phyloP scores from a whole-genome alignment of 2,888 invertebrate genomes.

The Argynnis bischoffii region DNA sequence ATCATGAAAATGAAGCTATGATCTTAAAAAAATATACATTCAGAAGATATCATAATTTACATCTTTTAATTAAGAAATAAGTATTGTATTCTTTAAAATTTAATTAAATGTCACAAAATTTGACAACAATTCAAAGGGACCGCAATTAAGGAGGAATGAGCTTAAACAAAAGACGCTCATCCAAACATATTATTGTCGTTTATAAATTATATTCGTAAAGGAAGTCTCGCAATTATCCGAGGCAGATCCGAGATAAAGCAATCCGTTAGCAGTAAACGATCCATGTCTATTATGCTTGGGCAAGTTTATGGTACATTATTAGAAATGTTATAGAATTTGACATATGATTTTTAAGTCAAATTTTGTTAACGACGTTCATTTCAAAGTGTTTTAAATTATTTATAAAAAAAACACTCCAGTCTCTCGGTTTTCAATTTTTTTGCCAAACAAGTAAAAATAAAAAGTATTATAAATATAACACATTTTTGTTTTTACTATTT shows the following conservation, averaged over 20 bases:
- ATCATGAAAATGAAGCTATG: too few species aligned
- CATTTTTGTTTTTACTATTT: too few species aligned
- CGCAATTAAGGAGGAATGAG: slow-evolving; percentile 14
- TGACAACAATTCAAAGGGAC: slow-evolving; percentile 10
- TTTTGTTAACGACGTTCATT: not conserved
- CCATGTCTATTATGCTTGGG: slow-evolving; percentile 28
- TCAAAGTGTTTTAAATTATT: too few species aligned
- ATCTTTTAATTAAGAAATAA: too few species aligned
- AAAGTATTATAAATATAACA: too few species aligned
- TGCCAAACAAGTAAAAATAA: too few species aligned
- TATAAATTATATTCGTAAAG: slow-evolving; percentile 43
- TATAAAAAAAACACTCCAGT: too few species aligned
- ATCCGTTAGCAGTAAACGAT: slow-evolving; percentile 42
- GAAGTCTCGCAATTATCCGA: slow-evolving; percentile 50
- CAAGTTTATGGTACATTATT: slow-evolving; percentile 29
- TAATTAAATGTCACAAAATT: slow-evolving; percentile 5
- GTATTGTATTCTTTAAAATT: slow-evolving; percentile 3
- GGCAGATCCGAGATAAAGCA: slow-evolving; percentile 40
- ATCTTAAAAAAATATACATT: too few species aligned
- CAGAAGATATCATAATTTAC: too few species aligned
- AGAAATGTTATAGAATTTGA: slow-evolving; percentile 13
- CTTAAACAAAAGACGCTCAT: slow-evolving; percentile 34
- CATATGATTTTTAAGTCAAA: not conserved
- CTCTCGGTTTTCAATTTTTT: too few species aligned
- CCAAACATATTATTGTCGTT: slow-evolving; percentile 39